Percentiles rank a stretch among this genome's conserved stretches.
Conservation (phyloP, 2,888 invertebrate species). For the Tenthredo scrophulariae region DNA sequence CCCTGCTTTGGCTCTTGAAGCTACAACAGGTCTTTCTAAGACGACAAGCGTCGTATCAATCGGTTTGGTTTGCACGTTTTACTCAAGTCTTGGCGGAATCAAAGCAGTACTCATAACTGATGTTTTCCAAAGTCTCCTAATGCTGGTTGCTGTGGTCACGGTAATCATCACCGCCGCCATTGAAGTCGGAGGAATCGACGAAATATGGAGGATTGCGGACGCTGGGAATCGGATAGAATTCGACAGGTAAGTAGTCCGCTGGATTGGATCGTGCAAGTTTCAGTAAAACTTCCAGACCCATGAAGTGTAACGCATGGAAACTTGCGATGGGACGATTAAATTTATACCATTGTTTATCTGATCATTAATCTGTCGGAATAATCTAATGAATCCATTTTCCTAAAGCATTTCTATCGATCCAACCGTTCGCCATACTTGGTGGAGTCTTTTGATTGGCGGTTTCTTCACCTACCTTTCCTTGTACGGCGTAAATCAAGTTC, state of each 20-base stretch:
- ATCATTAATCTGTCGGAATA: not conserved
- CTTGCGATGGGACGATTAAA: not conserved
- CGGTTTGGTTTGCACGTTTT: slow-evolving; percentile 89
- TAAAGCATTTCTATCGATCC: slow-evolving; percentile 88
- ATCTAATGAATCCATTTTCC: not conserved
- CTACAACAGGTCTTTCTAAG: slow-evolving; percentile 89
- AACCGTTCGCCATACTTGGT: slow-evolving; percentile 90
- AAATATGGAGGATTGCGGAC: slow-evolving; percentile 85
- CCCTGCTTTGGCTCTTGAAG: slow-evolving; percentile 92
- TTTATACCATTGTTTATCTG: not conserved
- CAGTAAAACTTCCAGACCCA: slow-evolving; percentile 65
- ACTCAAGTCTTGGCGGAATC: slow-evolving; percentile 92
- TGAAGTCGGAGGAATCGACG: slow-evolving; percentile 84
- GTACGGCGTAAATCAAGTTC: slow-evolving; percentile 92
- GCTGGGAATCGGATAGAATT: slow-evolving; percentile 87
- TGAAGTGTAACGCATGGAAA: not conserved
- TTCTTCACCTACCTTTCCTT: slow-evolving; percentile 88
- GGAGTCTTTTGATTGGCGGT: slow-evolving; percentile 89
- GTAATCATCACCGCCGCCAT: slow-evolving; percentile 87
- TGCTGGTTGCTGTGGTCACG: slow-evolving; percentile 90
- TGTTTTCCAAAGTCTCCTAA: slow-evolving; percentile 89
- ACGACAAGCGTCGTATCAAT: slow-evolving; percentile 86
- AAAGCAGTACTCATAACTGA: slow-evolving; percentile 94
- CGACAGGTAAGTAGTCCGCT: slow-evolving; percentile 79
- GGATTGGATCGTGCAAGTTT: not conserved